These are phyloP conservation scores for Bombus breviceps DNA, from an alignment of 1,140 invertebrate species.

Conservation along the genomic window DNA sequence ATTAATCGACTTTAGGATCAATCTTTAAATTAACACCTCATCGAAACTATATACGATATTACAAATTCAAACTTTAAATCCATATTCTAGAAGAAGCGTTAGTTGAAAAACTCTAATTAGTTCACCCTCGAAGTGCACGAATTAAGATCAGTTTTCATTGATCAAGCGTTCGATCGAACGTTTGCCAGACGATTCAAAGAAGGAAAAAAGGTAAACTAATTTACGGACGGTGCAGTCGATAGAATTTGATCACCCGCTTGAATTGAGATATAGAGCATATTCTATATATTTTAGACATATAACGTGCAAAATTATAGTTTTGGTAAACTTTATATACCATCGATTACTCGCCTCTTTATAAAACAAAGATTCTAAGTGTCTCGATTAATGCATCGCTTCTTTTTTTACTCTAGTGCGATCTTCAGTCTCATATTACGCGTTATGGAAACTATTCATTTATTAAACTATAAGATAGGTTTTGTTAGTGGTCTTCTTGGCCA, in stretches of 20 bases:
- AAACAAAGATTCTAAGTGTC: slow-evolving; percentile 40
- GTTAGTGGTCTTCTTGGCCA: slow-evolving; percentile 85
- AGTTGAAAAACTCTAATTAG: neutral
- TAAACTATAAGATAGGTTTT: slow-evolving; percentile 69
- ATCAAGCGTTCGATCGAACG: neutral
- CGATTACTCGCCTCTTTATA: slow-evolving; percentile 28
- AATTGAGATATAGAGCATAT: slow-evolving; percentile 32
- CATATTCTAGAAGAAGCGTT: neutral
- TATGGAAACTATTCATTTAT: slow-evolving; percentile 30
- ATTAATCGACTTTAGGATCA: neutral
- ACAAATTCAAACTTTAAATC: slow-evolving; percentile 1
- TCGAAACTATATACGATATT: neutral
- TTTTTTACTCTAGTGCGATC: slow-evolving; percentile 26
- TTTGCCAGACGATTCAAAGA: neutral
- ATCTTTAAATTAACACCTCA: neutral
- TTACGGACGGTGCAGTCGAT: slow-evolving; percentile 51
- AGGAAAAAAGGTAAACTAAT: slow-evolving; percentile 30
- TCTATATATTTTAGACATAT: slow-evolving; percentile 31
- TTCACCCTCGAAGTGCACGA: neutral
- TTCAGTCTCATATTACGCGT: slow-evolving; percentile 58
- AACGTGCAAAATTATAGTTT: slow-evolving; percentile 58
- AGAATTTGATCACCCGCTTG: slow-evolving; percentile 33
- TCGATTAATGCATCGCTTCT: neutral
- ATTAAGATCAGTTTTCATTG: too few relatives aligned
- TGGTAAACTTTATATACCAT: slow-evolving; percentile 43